Evolutionary conservation across 1,140 invertebrate species (phyloP).

Genomic region (Elysia chlorotica): DNA sequence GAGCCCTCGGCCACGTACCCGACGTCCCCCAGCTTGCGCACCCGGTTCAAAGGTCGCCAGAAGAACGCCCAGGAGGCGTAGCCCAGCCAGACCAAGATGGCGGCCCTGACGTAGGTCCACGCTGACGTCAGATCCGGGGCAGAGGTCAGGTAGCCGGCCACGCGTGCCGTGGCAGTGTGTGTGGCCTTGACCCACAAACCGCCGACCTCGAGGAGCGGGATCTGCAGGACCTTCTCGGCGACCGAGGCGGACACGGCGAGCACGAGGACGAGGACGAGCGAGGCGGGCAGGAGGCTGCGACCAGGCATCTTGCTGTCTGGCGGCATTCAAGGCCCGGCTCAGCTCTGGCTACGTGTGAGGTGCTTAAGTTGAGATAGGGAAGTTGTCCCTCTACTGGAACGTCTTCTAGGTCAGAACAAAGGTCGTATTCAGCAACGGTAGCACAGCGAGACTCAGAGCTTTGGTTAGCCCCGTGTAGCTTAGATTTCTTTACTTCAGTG

Average conservation of each 20-base stretch:
- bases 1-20: conserved; percentile 61
- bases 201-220: conserved; percentile 44
- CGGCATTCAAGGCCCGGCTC: too few species aligned
- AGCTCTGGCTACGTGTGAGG: too few species aligned
- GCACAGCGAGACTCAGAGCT: too few species aligned
- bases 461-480: too few species aligned
- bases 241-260: conserved; percentile 33
- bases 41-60: conserved; percentile 47
- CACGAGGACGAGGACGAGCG: too few species aligned
- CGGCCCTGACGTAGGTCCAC: conserved; percentile 30
- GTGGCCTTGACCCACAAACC: conserved; percentile 41
- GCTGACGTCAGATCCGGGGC: conserved; percentile 29
- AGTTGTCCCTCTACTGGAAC: too few species aligned
- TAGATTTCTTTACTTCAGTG: too few species aligned
- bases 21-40: conserved; percentile 58
- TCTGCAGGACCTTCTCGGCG: conserved; percentile 33
- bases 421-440: too few species aligned
- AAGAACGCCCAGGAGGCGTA: conserved; percentile 37
- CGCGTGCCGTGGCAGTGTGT: conserved; percentile 8
- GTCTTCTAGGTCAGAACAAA: too few species aligned
- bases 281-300: too few species aligned
- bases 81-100: conserved; percentile 7
- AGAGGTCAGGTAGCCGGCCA: conserved; percentile 24
- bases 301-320: too few species aligned
- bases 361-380: too few species aligned